A percentile compares a stretch with the other conserved stretches of the same genome.
Conservation (phyloP, 2,888 invertebrate genomes). For the Chrysodeixis includens region DNA sequence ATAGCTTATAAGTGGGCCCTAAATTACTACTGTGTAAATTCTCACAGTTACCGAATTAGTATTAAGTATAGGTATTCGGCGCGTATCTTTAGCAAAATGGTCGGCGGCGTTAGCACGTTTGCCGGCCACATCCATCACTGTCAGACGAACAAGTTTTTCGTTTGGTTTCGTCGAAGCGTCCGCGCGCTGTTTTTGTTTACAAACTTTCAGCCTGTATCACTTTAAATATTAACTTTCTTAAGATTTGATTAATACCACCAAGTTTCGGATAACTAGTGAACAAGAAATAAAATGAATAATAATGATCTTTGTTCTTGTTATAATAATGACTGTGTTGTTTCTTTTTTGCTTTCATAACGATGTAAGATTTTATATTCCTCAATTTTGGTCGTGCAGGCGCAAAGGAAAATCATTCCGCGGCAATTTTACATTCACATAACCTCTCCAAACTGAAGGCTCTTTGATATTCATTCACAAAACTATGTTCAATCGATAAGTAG, state of each 20-base stretch:
- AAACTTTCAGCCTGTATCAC: constrained; percentile 80
- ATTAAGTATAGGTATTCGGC: constrained; percentile 64
- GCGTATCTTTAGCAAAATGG: constrained; percentile 73
- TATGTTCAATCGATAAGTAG: background rate
- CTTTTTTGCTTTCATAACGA: background rate
- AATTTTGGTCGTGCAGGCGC: background rate
- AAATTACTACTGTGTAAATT: constrained; percentile 58
- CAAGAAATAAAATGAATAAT: constrained; percentile 54
- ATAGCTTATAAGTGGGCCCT: constrained; percentile 52
- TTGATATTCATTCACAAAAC: background rate
- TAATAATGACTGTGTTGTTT: constrained; percentile 3
- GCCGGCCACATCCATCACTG: constrained; percentile 84
- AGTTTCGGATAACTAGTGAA: constrained; percentile 56
- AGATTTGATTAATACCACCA: constrained; percentile 71
- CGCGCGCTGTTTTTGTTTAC: constrained; percentile 82
- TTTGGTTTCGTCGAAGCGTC: constrained; percentile 77
- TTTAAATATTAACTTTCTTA: constrained; percentile 77
- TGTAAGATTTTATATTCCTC: background rate
- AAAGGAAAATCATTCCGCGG: background rate
- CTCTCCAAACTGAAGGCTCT: no score
- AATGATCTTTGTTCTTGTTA: constrained; percentile 42
- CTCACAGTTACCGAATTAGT: constrained; percentile 58
- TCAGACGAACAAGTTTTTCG: constrained; percentile 84
- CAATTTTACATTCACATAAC: no score
- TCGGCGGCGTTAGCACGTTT: constrained; percentile 71